Evolutionary conservation across 2,888 invertebrate genomes (phyloP).

Genomic region (Amphipyra berbera): DNA sequence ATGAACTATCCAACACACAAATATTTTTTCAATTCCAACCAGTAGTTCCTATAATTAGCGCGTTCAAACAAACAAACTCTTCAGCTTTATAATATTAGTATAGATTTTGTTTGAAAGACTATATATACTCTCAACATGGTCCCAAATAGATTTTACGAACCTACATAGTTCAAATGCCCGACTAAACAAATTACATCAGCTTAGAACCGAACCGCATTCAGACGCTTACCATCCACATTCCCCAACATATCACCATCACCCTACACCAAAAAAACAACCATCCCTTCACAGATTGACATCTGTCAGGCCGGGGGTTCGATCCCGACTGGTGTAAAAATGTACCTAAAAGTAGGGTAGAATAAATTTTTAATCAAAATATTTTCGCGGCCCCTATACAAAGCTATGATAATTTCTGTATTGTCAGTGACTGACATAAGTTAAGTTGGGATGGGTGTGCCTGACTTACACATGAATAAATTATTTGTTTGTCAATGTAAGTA

Average conservation of each 20-base stretch:
- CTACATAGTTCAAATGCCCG: background rate
- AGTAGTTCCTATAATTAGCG: no score
- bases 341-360: conserved; percentile 79
- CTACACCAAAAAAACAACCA: conserved; percentile 53
- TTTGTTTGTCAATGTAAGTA: conserved; percentile 49
- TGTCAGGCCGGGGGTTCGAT: conserved; percentile 74
- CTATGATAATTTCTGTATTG: conserved; percentile 83
- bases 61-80: no score
- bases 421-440: conserved; percentile 79
- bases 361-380: conserved; percentile 89
- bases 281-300: conserved; percentile 85
- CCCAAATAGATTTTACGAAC: no score
- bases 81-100: no score
- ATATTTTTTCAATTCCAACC: no score
- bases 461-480: conserved; percentile 70
- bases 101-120: no score
- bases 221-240: conserved; percentile 45
- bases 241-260: conserved; percentile 48
- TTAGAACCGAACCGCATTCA: conserved; percentile 49
- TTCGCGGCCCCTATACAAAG: conserved; percentile 69
- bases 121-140: no score
- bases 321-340: conserved; percentile 51
- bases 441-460: conserved; percentile 75
- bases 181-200: conserved; percentile 49
- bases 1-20: no score